Conservation (phyloP, 2,888 invertebrate species). For the Aethes cnicana region DNA sequence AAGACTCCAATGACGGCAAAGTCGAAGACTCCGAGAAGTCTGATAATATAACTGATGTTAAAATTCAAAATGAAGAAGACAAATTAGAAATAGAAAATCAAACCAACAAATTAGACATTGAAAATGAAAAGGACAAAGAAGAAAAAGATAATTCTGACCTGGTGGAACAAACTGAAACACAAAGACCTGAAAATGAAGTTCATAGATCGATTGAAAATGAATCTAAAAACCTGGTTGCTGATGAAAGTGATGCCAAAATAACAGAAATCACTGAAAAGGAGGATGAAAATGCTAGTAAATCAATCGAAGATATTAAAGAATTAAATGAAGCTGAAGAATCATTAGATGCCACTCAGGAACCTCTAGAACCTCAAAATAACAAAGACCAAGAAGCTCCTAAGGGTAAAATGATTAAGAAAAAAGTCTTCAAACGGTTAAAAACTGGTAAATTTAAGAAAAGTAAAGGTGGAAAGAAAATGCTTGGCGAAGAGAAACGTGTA, state of each 20-base stretch:
- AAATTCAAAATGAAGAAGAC: no score
- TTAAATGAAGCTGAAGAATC: not conserved
- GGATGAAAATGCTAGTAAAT: slow-evolving; percentile 20
- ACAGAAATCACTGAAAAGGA: no score
- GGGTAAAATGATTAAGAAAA: slow-evolving; percentile 36
- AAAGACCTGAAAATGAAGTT: slow-evolving; percentile 3
- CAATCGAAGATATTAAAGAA: slow-evolving; percentile 22
- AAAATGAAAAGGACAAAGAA: slow-evolving; percentile 22
- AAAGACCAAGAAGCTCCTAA: slow-evolving; percentile 34
- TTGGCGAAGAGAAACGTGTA: slow-evolving; percentile 39
- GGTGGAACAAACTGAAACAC: slow-evolving; percentile 11
- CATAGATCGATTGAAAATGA: not conserved
- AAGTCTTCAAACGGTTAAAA: slow-evolving; percentile 14
- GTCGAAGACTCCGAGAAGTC: not conserved
- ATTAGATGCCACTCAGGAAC: not conserved
- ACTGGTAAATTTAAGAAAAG: slow-evolving; percentile 30
- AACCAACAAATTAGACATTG: slow-evolving; percentile 1
- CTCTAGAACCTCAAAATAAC: slow-evolving; percentile 5
- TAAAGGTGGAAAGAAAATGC: slow-evolving; percentile 27
- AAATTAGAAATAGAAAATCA: slow-evolving; percentile 6
- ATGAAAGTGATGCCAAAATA: slow-evolving; percentile 7
- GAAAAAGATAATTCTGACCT: not conserved
- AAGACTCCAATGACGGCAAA: slow-evolving; percentile 47
- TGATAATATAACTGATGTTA: not conserved
- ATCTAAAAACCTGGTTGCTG: slow-evolving; percentile 9